phyloP scores from a whole-genome alignment of 2,113 vertebrate genomes.

The Thamnophis sirtalis region DNA sequence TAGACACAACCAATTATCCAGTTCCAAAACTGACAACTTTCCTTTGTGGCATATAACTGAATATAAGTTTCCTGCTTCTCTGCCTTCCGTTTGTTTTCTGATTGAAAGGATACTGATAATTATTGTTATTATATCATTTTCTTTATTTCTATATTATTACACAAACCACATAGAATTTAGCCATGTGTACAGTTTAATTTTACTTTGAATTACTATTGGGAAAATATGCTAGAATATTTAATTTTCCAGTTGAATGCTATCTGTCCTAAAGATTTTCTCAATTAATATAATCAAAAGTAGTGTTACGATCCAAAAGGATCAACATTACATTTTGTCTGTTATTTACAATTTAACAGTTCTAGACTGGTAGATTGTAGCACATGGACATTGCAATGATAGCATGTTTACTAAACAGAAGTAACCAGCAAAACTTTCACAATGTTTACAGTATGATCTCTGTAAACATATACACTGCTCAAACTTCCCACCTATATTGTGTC shows the following conservation, averaged over 20 bases:
- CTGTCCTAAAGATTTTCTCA: neutral
- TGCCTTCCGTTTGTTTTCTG: neutral
- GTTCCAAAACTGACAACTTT: neutral
- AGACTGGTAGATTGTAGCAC: neutral
- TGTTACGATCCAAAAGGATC: neutral
- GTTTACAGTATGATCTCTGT: neutral
- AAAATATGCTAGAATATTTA: neutral
- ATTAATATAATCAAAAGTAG: neutral
- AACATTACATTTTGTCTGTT: neutral
- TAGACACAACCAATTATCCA: neutral
- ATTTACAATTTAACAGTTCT: neutral
- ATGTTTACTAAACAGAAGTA: neutral
- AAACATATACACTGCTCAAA: neutral
- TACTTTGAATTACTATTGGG: neutral
- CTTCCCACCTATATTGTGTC: neutral
- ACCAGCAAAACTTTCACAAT: neutral
- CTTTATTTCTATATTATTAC: neutral
- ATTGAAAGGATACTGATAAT: neutral
- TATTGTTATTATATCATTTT: neutral
- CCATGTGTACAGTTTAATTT: neutral
- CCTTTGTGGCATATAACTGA: accelerated
- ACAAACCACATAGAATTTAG: neutral
- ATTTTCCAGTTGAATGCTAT: neutral
- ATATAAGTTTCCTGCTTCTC: neutral
- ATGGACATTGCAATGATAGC: accelerated